A percentile compares a stretch with the other conserved stretches of the same genome.
phyloP scores from a whole-genome alignment of 2,888 invertebrate genomes.

The Eutolmus rufibarbis region DNA sequence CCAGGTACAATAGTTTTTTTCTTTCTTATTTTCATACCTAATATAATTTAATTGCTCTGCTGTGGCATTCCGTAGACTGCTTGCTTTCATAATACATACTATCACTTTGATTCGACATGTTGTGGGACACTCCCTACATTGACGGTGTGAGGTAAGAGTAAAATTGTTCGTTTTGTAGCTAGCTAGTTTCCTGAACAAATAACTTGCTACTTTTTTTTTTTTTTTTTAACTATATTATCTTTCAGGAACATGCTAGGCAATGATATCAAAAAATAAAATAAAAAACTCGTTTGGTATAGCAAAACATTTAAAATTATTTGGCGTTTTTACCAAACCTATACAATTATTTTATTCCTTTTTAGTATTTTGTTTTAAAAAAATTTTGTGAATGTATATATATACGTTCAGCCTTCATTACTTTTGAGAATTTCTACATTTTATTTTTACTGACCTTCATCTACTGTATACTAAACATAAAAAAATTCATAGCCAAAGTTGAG shows the following conservation, averaged over 20 bases:
- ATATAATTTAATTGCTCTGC: background rate
- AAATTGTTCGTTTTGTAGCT: background rate
- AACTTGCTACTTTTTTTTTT: background rate
- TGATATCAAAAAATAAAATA: background rate
- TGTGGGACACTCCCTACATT: background rate
- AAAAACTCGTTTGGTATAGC: too few species aligned
- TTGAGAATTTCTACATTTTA: too few species aligned
- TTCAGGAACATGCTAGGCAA: background rate
- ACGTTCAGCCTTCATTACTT: too few species aligned
- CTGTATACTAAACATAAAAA: too few species aligned
- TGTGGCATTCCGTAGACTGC: background rate
- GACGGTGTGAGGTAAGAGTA: background rate
- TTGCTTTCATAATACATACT: constrained; percentile 15
- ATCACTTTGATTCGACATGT: background rate
- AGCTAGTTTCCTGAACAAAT: background rate
- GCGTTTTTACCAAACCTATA: too few species aligned
- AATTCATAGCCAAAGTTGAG: too few species aligned
- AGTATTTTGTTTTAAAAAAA: too few species aligned
- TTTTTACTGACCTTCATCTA: too few species aligned
- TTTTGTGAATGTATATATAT: too few species aligned
- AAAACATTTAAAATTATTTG: too few species aligned
- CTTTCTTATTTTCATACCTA: background rate
- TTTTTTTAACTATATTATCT: background rate
- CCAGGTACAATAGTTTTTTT: background rate
- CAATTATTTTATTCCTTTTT: too few species aligned